phyloP scores from a whole-genome alignment of 2,113 vertebrate species.

The Hippocampus comes region DNA sequence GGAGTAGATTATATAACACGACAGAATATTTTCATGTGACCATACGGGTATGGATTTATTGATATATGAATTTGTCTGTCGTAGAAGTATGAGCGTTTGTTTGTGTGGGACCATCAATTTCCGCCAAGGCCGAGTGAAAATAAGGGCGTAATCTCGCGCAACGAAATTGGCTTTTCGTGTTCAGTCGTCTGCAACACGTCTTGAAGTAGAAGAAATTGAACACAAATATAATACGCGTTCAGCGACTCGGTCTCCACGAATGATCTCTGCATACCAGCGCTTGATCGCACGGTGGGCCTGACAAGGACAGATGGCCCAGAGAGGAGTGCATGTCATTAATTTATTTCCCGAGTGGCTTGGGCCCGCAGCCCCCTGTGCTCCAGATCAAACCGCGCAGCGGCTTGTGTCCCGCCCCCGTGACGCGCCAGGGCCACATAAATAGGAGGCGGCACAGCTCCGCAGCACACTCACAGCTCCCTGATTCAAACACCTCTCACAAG shows the following conservation, averaged over 20 bases:
- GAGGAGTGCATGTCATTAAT: slow-evolving; percentile 16
- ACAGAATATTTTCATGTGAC: not conserved
- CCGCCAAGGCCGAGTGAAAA: not conserved
- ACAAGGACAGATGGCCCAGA: slow-evolving; percentile 64
- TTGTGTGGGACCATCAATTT: not conserved
- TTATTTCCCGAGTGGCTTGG: slow-evolving; percentile 37
- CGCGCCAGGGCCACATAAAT: slow-evolving; percentile 66
- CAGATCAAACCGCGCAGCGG: slow-evolving; percentile 31
- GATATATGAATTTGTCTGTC: not conserved
- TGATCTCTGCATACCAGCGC: slow-evolving; percentile 55
- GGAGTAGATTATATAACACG: too few relatives aligned
- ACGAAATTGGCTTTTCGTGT: not conserved
- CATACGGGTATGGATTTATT: not conserved
- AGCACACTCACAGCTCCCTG: slow-evolving; percentile 27
- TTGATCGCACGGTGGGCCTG: slow-evolving; percentile 13
- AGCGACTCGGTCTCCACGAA: not conserved
- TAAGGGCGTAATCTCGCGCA: not conserved
- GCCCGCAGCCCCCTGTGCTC: slow-evolving; percentile 9
- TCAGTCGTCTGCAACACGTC: not conserved
- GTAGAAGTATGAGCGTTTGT: not conserved
- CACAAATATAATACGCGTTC: too few relatives aligned
- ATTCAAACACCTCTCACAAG: slow-evolving; percentile 16
- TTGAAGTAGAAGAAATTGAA: slow-evolving; percentile 14
- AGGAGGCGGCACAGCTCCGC: slow-evolving; percentile 13
- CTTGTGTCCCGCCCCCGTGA: slow-evolving; percentile 46